Base-by-base conservation (phyloP, 2,113 vertebrate genomes). In the Cryptotis parvus region DNA sequence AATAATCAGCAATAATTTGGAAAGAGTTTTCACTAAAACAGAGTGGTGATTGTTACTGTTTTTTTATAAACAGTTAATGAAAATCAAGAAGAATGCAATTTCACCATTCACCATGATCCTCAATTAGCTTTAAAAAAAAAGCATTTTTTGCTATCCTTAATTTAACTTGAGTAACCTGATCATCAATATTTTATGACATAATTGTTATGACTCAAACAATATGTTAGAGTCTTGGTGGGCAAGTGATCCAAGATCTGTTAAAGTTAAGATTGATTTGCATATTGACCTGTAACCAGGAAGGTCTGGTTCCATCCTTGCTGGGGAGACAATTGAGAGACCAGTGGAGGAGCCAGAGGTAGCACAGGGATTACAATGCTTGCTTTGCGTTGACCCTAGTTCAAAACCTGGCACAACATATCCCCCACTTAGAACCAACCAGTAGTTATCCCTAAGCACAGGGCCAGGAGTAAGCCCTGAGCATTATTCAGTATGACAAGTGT, bases 101-200 rank as follows among this genome's bases (percentile, higher is more conserved):
- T 20, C 27, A 74, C 49, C 12, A 73, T 63, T 68, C 39, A 52
- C 6, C 45, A 16, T 73, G 26, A 89, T 29, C 20, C 24, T 91
- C 12, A 83, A 70, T 26, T 27, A 79, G 5, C 31, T 79, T 52
- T 55, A 1, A 81, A 87, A 84, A 55, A n/a, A 89, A 93, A 84
- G 35, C 14, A 39, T 9, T 76, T 52, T 83, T 89, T 94, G 49
- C 24, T 79, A 11, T 29, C 31, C 10, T 75, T 82, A 29, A 75
- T 75, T 66, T 37, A 87, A 49, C 22, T 24, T 77, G 52, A 80
- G 39, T 86, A 80, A 52, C 16, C 24, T 68, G 68, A 63, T 79
- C 9, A 43, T 49, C 39, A 77, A 11, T 31, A 15, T 74, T n/a
- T n/a, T n/a, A n/a, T n/a, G n/a, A n/a, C n/a, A n/a, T n/a, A n/a